Conservation (phyloP, 2,888 invertebrate species). For the Drosophila koepferae region DNA sequence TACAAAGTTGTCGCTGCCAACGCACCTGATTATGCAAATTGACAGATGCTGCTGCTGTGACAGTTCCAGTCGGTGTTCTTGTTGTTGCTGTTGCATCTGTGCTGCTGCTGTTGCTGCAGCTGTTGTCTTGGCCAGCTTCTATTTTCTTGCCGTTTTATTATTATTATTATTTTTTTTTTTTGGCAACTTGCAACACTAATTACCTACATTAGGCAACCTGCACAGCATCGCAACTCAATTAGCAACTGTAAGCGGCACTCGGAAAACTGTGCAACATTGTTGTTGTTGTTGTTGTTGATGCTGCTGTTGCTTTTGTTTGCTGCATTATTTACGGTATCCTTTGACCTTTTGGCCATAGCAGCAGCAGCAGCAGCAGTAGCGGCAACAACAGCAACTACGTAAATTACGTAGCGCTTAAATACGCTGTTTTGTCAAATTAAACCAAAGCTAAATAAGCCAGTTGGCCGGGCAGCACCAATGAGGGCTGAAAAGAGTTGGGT, state of each 20-base stretch:
- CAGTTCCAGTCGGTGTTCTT: slow-evolving; percentile 7
- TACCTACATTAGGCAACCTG: slow-evolving; percentile 74
- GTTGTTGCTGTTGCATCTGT: slow-evolving; percentile 2
- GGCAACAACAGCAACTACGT: slow-evolving; percentile 17
- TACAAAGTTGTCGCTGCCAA: slow-evolving; percentile 49
- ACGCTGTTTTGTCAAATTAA: slow-evolving; percentile 73
- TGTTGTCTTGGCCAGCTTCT: slow-evolving; percentile 38
- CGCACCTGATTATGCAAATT: slow-evolving; percentile 60
- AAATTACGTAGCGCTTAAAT: slow-evolving; percentile 62
- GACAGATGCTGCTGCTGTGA: slow-evolving; percentile 49
- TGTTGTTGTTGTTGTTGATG: background rate
- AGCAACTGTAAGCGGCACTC: slow-evolving; percentile 70
- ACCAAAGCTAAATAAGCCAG: slow-evolving; percentile 69
- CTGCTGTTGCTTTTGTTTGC: slow-evolving; percentile 28
- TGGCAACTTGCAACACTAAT: slow-evolving; percentile 59
- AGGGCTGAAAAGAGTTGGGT: background rate
- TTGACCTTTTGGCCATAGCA: slow-evolving; percentile 62
- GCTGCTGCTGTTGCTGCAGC: slow-evolving; percentile 1
- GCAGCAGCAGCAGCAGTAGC: background rate
- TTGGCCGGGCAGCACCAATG: slow-evolving; percentile 14
- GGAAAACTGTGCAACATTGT: slow-evolving; percentile 26
- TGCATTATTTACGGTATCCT: slow-evolving; percentile 60
- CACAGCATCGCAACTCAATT: slow-evolving; percentile 75
- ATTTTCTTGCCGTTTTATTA: slow-evolving; percentile 3
- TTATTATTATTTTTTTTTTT: slow-evolving; percentile 25